A percentile compares a stretch with the other conserved stretches of the same genome.
phyloP scores from a whole-genome alignment of 2,113 vertebrate genomes.

The Nothobranchius kuhntae region DNA sequence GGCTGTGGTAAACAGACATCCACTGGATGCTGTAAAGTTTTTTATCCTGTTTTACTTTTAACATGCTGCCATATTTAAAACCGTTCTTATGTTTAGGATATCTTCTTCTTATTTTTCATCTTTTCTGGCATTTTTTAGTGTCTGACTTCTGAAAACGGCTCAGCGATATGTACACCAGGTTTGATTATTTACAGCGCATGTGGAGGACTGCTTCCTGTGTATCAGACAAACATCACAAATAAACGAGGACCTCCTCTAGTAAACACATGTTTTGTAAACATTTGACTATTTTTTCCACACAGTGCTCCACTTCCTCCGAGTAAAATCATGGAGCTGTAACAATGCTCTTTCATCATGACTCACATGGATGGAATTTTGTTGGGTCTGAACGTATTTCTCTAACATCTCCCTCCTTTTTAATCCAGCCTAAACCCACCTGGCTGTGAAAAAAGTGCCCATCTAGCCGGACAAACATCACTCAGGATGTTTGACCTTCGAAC shows the following conservation, averaged over 20 bases:
- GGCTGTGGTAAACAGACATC: too few relatives aligned
- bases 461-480: not conserved
- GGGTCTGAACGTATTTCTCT: not conserved
- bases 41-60: too few relatives aligned
- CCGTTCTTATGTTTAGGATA: not conserved
- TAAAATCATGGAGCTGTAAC: conserved; percentile 11
- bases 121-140: not conserved
- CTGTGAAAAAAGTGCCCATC: not conserved
- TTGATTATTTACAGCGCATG: conserved; percentile 56
- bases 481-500: not conserved
- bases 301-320: conserved; percentile 18
- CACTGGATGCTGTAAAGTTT: too few relatives aligned
- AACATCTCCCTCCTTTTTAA: not conserved
- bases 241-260: conserved; percentile 29
- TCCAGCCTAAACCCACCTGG: not conserved
- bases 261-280: conserved; percentile 70
- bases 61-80: too few relatives aligned
- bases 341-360: not conserved
- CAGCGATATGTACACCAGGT: conserved; percentile 19
- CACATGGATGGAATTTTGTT: not conserved
- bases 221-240: conserved; percentile 19
- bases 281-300: conserved; percentile 49
- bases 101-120: not conserved
- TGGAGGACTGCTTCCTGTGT: conserved; percentile 33
- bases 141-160: conserved; percentile 24